Base-by-base conservation (phyloP, 2,797 vertebrate species). In the Echeneis naucrates region DNA sequence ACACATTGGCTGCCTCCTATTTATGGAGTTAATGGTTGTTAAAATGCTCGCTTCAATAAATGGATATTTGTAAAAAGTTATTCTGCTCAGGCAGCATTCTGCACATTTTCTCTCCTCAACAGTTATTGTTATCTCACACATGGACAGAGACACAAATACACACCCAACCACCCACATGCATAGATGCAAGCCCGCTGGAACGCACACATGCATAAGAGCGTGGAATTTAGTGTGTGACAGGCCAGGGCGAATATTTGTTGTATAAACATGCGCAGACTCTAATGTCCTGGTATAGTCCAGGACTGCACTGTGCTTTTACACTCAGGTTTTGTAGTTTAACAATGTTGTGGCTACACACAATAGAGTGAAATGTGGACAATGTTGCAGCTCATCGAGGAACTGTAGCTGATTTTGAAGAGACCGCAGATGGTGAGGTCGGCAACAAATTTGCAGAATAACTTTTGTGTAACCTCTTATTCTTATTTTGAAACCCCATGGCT, bases 191-290 rank as follows among this genome's bases (percentile, higher is more conserved):
- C 30, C 30, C 30, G 30, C 30, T n/a, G n/a, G n/a, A n/a, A 30
- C 6, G 30, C 30, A 30, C 30, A 6, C 30, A 30, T 3, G 30
- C 30, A 30, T n/a, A n/a, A n/a, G 0, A 52, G 32, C 5, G 8
- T 59, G 52, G 21, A 40, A 56, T 77, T 73, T 21, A 3, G 10
- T 13, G 13, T 60, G 21, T 30, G 57, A 66, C 40, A 60, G 7
- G 24, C 0, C 33, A 10, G 38, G 35, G 35, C 21, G 14, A 32
- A 74, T 40, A 2, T 60, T 75, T 77, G 64, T 60, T 63, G 57
- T 45, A 30, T 58, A 68, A 84, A 85, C 72, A 83, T 2, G 13
- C 37, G 33, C 51, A 44, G 51, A 65, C 30, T 50, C 13, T 8
- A 1, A 12, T 9, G 35, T 75, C 16, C 55, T 58, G 35, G 37